Evolutionary conservation across 2,113 vertebrate genomes (phyloP).

Genomic region (Okapia johnstoni): DNA sequence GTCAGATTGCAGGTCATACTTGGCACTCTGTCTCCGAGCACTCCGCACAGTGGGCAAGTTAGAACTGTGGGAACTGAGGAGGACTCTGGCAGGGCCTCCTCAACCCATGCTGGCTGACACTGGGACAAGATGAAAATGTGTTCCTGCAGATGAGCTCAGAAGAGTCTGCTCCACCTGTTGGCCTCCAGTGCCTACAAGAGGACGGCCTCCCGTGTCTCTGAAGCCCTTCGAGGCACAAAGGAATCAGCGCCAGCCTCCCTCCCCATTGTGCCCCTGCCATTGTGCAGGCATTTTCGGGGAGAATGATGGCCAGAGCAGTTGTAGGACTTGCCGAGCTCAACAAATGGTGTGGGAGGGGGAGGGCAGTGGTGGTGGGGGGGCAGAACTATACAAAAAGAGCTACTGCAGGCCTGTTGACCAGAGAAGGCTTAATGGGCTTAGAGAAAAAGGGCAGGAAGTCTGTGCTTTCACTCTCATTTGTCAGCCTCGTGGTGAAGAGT

Average conservation of each 20-base stretch:
- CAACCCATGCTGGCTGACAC: neutral
- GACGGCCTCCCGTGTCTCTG: neutral
- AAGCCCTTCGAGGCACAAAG: neutral
- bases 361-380: neutral
- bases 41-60: too few relatives aligned
- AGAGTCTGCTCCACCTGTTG: neutral
- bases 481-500: constrained; percentile 72
- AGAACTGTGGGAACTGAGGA: neutral
- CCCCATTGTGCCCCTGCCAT: constrained; percentile 39
- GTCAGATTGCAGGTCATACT: neutral
- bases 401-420: constrained; percentile 71
- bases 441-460: constrained; percentile 81
- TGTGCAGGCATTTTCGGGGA: constrained; percentile 51
- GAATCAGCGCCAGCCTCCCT: neutral
- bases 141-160: neutral
- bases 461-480: constrained; percentile 76
- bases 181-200: fast-evolving
- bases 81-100: neutral
- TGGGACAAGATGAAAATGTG: neutral
- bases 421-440: constrained; percentile 76
- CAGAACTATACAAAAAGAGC: constrained; percentile 76
- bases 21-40: fast-evolving
- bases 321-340: constrained; percentile 65
- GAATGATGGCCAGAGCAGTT: constrained; percentile 70
- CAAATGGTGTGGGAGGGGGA: constrained; percentile 27